Evolutionary conservation across 2,113 vertebrate genomes (phyloP).

Genomic region (Phrynosoma platyrhinos): DNA sequence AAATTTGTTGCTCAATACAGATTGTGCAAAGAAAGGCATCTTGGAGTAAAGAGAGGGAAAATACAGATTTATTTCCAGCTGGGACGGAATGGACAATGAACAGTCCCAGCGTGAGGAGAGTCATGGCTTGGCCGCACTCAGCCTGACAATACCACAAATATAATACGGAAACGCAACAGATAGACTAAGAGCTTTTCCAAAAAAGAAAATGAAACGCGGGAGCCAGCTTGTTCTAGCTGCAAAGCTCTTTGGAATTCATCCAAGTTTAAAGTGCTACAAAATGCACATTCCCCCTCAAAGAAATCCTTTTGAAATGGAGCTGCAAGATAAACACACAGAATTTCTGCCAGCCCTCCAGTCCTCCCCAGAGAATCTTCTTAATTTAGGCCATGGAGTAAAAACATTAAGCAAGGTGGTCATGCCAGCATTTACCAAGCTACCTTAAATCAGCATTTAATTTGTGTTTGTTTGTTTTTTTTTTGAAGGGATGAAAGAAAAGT

Average conservation of each 20-base stretch:
- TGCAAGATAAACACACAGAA: background rate
- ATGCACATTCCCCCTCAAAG: background rate
- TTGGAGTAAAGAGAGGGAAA: background rate
- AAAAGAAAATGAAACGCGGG: background rate
- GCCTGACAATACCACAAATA: background rate
- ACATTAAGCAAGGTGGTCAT: background rate
- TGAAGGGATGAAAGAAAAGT: background rate
- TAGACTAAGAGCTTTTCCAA: background rate
- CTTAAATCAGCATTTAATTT: background rate
- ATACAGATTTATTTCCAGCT: background rate
- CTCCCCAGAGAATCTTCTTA: background rate
- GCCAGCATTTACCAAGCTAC: rapidly evolving
- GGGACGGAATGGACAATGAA: background rate
- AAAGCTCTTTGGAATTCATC: background rate
- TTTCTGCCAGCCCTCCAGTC: conserved; percentile 1
- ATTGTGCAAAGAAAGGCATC: background rate
- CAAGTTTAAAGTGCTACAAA: conserved; percentile 22
- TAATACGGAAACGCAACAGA: background rate
- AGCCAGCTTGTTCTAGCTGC: background rate
- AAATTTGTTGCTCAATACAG: background rate
- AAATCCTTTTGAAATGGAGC: conserved; percentile 13
- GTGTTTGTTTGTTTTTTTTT: too few relatives aligned
- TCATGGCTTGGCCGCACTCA: background rate
- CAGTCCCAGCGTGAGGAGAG: background rate
- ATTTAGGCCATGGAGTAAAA: conserved; percentile 3